These are phyloP conservation scores for Allacma fusca DNA, from an alignment of 2,888 invertebrate species.

Conservation along the genomic window DNA sequence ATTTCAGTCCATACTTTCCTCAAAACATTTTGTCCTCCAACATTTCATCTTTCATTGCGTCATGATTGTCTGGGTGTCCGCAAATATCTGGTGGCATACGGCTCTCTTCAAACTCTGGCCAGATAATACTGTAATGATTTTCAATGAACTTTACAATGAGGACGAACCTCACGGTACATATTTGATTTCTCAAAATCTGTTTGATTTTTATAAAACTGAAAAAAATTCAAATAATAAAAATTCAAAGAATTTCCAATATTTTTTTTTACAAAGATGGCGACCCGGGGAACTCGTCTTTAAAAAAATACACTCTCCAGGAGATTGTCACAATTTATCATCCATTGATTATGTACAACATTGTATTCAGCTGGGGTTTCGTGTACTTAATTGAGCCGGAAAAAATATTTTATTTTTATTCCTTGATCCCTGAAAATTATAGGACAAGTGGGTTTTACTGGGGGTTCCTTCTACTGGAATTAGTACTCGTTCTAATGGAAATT, in stretches of 20 bases:
- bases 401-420: not conserved
- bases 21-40: not conserved
- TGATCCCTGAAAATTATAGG: not conserved
- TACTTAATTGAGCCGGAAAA: not conserved
- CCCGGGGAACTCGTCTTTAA: not conserved
- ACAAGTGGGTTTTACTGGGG: not conserved
- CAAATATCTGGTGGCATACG: not conserved
- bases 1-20: not conserved
- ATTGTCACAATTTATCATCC: not conserved
- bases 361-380: not conserved
- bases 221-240: too few relatives aligned
- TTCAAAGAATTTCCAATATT: not conserved
- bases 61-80: not conserved
- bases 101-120: not conserved
- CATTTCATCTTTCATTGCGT: slow-evolving; percentile 6
- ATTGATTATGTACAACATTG: not conserved
- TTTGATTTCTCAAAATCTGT: too few relatives aligned
- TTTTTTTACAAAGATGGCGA: too few relatives aligned
- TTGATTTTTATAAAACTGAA: too few relatives aligned
- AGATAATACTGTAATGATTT: not conserved
- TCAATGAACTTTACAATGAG: slow-evolving; percentile 10
- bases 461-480: not conserved
- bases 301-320: not conserved
- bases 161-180: not conserved
- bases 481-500: not conserved